These are phyloP conservation scores for Drosophila carrolli DNA, from an alignment of 1,140 invertebrate genomes.

Conservation along the genomic window DNA sequence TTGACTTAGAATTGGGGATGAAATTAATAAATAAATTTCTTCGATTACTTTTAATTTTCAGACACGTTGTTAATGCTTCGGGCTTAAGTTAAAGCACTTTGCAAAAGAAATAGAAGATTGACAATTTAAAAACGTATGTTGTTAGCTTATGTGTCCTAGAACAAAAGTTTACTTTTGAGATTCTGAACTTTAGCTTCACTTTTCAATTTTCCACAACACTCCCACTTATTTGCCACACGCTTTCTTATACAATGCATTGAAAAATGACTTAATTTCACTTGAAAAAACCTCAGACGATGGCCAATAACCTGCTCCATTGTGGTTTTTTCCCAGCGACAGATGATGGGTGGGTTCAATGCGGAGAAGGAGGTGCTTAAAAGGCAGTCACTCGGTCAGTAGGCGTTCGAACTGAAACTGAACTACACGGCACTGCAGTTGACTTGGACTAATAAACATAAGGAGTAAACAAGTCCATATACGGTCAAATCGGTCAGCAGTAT, in stretches of 20 bases:
- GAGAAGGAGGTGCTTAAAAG: constrained; percentile 8
- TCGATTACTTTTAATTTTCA: too few species aligned
- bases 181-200: too few species aligned
- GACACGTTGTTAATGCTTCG: too few species aligned
- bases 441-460: constrained; percentile 76
- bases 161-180: too few species aligned
- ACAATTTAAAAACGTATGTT: too few species aligned
- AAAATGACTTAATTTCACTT: constrained; percentile 65
- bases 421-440: constrained; percentile 10
- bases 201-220: neutral
- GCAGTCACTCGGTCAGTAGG: constrained; percentile 52
- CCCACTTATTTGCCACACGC: constrained; percentile 23
- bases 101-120: too few species aligned
- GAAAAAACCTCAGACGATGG: constrained; percentile 25
- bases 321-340: constrained; percentile 5
- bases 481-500: constrained; percentile 74
- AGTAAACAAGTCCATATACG: constrained; percentile 78
- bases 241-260: constrained; percentile 38
- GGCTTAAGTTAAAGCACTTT: too few species aligned
- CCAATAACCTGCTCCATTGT: constrained; percentile 51
- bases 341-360: neutral
- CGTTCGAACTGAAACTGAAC: constrained; percentile 29
- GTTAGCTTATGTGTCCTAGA: too few species aligned
- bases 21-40: too few species aligned
- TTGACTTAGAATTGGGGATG: too few species aligned